Evolutionary conservation across 2,888 invertebrate genomes (phyloP).

Genomic region (Toxonevra muliebris): DNA sequence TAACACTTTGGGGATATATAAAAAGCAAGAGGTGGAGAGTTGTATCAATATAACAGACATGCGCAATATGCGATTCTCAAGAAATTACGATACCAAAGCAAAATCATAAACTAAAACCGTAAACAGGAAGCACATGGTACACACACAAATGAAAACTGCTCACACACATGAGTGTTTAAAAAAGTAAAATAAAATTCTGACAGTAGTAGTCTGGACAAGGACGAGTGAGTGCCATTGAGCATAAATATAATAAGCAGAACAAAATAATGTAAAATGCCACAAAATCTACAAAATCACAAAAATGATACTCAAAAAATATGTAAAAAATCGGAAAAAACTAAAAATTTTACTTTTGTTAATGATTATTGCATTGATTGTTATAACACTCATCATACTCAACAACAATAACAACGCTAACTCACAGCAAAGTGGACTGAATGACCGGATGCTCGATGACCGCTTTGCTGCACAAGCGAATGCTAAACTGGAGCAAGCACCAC

Average conservation of each 20-base stretch:
- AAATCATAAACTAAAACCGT: slow-evolving; percentile 30
- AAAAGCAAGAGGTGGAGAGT: too few species aligned
- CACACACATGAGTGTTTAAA: not conserved
- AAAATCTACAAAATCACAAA: slow-evolving; percentile 31
- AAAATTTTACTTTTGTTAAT: slow-evolving; percentile 59
- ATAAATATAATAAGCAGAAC: slow-evolving; percentile 7
- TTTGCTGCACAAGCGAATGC: slow-evolving; percentile 24
- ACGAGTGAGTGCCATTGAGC: slow-evolving; percentile 24
- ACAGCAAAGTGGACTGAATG: slow-evolving; percentile 55
- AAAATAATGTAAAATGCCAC: slow-evolving; percentile 25
- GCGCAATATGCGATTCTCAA: slow-evolving; percentile 24
- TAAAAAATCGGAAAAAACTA: slow-evolving; percentile 63
- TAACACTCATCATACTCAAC: slow-evolving; percentile 59
- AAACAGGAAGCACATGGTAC: slow-evolving; percentile 41
- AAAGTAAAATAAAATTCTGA: slow-evolving; percentile 5
- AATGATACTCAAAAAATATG: slow-evolving; percentile 63
- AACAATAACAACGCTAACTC: slow-evolving; percentile 48
- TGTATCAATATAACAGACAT: slow-evolving; percentile 8
- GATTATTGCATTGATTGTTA: slow-evolving; percentile 56
- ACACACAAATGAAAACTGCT: slow-evolving; percentile 19
- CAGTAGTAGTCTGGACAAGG: slow-evolving; percentile 26
- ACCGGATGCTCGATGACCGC: slow-evolving; percentile 50
- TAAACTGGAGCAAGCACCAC: slow-evolving; percentile 38
- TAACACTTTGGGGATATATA: too few species aligned
- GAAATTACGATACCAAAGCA: not conserved